Evolutionary conservation across 2,113 vertebrate genomes (phyloP), one percentile per base, ranked within the genome.

Genomic region (Sisor rabdophorus): DNA sequence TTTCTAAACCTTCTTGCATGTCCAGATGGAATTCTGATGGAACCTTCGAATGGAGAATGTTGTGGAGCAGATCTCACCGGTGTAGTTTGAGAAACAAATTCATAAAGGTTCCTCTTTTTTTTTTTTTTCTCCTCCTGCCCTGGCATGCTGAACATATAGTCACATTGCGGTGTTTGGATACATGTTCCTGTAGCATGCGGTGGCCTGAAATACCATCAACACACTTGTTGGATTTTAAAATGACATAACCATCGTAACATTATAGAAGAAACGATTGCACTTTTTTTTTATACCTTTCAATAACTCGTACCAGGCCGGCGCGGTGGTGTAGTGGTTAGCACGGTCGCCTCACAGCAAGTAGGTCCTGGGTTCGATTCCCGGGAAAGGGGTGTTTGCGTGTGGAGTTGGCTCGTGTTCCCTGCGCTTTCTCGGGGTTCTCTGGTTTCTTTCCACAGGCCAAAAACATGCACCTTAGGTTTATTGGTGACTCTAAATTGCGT

Each of bases 111-210:
- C 9, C 48, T 48, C 10, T n/a, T 68, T 17, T 48, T 24, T 20
- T n/a, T 63, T 50, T 53, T 76, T 26, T 63, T 8, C 44, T 8
- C 26, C 30, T 55, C 17, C 68, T 36, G 24, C 63, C 20, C 9
- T 76, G 70, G 47, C 76, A 78, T 78, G 69, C 2, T 54, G 50
- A 71, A 40, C 50, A 55, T 19, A 8, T 47, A n/a, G 44, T 26
- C 11, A 48, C 65, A 52, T 11, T 4, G 24, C 47, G 10, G 11
- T 26, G 26, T 63, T 54, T 26, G 11, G 50, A 53, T 24, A 59
- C 44, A 47, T 73, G 52, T 75, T 64, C 73, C 64, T 80, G 36
- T 78, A 73, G 73, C 69, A 77, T 79, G 77, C 52, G 48, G 48
- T 59, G 26, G 28, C 22, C 67, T 32, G 60, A 67, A 52, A 76